phyloP scores from a whole-genome alignment of 1,140 invertebrate genomes.

The Liolophura sinensis region DNA sequence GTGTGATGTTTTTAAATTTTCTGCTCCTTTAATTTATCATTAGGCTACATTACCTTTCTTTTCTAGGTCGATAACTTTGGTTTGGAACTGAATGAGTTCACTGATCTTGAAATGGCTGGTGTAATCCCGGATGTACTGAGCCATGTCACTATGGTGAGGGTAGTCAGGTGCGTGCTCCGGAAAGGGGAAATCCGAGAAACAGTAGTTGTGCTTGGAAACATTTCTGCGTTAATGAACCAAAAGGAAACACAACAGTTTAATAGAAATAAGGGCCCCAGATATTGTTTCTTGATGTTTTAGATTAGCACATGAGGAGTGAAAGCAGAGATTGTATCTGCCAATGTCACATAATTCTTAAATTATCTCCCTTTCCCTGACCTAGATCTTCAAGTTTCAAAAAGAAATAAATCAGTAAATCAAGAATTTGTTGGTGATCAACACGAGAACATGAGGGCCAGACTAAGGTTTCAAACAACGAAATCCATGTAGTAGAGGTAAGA shows the following conservation, averaged over 20 bases:
- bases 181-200: conserved; percentile 55
- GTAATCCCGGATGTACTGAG: conserved; percentile 48
- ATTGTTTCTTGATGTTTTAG: background rate
- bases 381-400: too few relatives aligned
- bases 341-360: too few relatives aligned
- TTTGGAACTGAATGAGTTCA: conserved; percentile 38
- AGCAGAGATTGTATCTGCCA: too few relatives aligned
- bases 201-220: conserved; percentile 56
- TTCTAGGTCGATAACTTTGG: conserved; percentile 33
- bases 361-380: too few relatives aligned
- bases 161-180: conserved; percentile 46
- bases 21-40: too few relatives aligned
- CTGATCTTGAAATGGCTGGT: conserved; percentile 36
- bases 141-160: conserved; percentile 53
- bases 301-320: too few relatives aligned
- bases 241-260: background rate
- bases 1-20: too few relatives aligned
- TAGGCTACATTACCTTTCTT: conserved; percentile 43
- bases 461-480: too few relatives aligned
- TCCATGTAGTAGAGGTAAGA: too few relatives aligned
- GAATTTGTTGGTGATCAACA: too few relatives aligned
- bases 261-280: background rate
- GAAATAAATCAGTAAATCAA: too few relatives aligned
- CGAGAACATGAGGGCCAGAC: too few relatives aligned
- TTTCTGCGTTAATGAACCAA: conserved; percentile 38